Evolutionary conservation across 2,888 invertebrate genomes (phyloP), one percentile per base, ranked within the genome.

Genomic region (Disparrhopalites patrizii): DNA sequence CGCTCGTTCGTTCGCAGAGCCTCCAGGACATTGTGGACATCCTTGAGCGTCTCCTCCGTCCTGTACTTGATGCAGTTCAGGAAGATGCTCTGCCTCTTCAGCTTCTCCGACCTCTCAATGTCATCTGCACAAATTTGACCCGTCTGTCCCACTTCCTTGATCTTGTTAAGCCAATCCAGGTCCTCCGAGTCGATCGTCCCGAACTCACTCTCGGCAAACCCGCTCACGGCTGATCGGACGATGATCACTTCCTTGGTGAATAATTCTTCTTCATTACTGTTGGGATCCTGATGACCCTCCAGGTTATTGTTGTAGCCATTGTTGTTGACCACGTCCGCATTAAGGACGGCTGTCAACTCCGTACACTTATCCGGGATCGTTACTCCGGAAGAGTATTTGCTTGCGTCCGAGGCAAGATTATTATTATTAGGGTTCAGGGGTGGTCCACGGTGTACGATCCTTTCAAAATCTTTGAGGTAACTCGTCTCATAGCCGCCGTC

Each of bases 61-160:
- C 58, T 28, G 27, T 40, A 58, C n/a, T 40, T 40, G 4, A 58
- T 47, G 20, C 58, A 58, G 18, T 58, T 43, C 40, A 58, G 7
- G 30, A 47, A 58, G 23, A 58, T 58, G 30, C 58, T 58, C 27
- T 58, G 58, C 2, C 58, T 25, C 20, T 58, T 58, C 4, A 58
- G n/a, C 47, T 30, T 58, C 47, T 58, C 58, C 18, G 58, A 38
- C 23, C 31, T 30, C 15, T 58, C 58, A 8, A 58, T 47, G 10
- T 58, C 58, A n/a, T 58, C 58, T 31, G 58, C 58, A 23, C 58
- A 58, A 23, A 58, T 47, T n/a, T 58, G 43, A 28, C 58, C 58
- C 3, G 58, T 58, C 25, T 58, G 58, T 8, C 58, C 58, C 43
- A 58, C 47, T n/a, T 58, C 47, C 47, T 58, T 58, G n/a, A 58